Conservation (phyloP, 2,888 invertebrate genomes). For the Orgyia antiqua region DNA sequence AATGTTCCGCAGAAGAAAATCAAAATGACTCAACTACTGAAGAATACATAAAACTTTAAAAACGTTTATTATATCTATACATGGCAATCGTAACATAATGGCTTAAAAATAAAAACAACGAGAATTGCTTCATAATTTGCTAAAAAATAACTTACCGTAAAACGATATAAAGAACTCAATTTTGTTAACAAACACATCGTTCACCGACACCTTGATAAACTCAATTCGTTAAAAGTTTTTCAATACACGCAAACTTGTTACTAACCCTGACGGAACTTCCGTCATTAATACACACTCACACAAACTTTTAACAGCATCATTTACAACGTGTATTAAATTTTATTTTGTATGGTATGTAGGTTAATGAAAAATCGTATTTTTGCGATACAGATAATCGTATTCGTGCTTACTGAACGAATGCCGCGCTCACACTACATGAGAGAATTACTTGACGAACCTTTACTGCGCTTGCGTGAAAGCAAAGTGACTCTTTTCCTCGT, state of each 20-base stretch:
- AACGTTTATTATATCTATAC: no score
- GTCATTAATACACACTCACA: slow-evolving; percentile 42
- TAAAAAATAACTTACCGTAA: slow-evolving; percentile 56
- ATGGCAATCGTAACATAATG: no score
- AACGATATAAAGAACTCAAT: slow-evolving; percentile 49
- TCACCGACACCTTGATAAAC: slow-evolving; percentile 43
- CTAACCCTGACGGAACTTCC: slow-evolving; percentile 13
- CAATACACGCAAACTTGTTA: slow-evolving; percentile 21
- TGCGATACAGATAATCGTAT: slow-evolving; percentile 14
- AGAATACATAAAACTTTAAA: no score
- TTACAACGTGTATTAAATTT: slow-evolving; percentile 32
- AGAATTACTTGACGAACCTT: slow-evolving; percentile 52
- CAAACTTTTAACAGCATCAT: slow-evolving; percentile 44
- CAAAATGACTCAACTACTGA: no score
- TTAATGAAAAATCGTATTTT: slow-evolving; percentile 41
- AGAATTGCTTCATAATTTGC: no score
- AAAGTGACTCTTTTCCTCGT: slow-evolving; percentile 68
- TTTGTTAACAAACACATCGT: slow-evolving; percentile 53
- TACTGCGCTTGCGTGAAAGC: slow-evolving; percentile 67
- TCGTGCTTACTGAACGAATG: slow-evolving; percentile 46
- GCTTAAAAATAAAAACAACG: no score
- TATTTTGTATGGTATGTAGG: slow-evolving; percentile 32
- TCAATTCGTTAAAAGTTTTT: slow-evolving; percentile 22
- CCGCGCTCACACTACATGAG: slow-evolving; percentile 61
- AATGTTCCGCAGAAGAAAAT: no score